phyloP scores from a whole-genome alignment of 1,140 invertebrate species.

The Liolophura sinensis region DNA sequence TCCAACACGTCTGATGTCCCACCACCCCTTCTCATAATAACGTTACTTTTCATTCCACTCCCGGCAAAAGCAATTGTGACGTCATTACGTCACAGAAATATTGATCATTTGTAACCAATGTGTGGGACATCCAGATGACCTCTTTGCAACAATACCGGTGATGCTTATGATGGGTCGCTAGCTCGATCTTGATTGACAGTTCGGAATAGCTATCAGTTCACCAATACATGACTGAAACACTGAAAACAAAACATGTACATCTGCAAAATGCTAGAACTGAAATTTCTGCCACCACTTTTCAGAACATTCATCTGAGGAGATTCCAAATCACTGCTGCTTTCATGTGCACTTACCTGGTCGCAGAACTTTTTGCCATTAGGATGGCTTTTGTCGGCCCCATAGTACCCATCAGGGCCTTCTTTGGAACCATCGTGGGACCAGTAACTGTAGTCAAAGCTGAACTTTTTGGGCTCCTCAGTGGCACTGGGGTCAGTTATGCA shows the following conservation, averaged over 20 bases:
- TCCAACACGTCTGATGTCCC: no score
- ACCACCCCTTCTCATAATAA: no score
- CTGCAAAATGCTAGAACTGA: not conserved
- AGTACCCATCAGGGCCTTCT: constrained; percentile 59
- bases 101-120: no score
- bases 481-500: constrained; percentile 59
- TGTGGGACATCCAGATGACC: no score
- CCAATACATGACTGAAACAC: no score
- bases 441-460: constrained; percentile 64
- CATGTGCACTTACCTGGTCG: constrained; percentile 60
- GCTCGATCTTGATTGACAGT: no score
- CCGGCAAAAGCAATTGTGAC: no score
- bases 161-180: no score
- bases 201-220: no score
- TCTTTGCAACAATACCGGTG: no score
- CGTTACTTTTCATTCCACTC: no score
- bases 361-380: constrained; percentile 60
- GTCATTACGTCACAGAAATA: no score
- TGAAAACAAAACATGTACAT: not conserved
- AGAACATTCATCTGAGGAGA: not conserved
- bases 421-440: constrained; percentile 66
- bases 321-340: not conserved
- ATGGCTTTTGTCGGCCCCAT: constrained; percentile 55
- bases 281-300: not conserved
- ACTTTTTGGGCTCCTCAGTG: constrained; percentile 57